Evolutionary conservation across 2,797 vertebrate species (phyloP), one percentile per base, ranked within the genome.

Genomic region (Vespertilio murinus): DNA sequence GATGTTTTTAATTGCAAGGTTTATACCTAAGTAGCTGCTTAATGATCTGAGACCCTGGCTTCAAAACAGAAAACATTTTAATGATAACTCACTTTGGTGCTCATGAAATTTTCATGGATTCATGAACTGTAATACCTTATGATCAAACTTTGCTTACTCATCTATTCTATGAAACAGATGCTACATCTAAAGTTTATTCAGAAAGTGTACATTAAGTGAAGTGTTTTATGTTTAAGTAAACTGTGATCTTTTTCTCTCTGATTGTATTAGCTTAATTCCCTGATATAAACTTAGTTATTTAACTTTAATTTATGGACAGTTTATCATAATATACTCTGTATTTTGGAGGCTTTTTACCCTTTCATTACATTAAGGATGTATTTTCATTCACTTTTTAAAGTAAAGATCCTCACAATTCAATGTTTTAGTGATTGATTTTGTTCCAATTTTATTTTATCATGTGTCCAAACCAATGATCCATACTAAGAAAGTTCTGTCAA

Each of bases 21-120:
- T 94, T 70, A 59, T 45, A 93, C 52, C 18, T 95, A 93, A 93
- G 71, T 95, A 88, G 79, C 40, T 88, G 54, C 40, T 86, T 88
- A 94, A 91, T 61, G 64, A 94, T 86, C 79, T 80, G 64, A 73
- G 65, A 82, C 61, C 9, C 11, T 23, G 22, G 11, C 45, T 91
- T 91, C 69, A 78, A 86, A 88, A 49, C 18, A 78, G 88, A 82
- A 86, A 88, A 42, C 18, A 78, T 88, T 91, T 93, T 52, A 90
- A 20, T 79, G 77, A 87, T 93, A 85, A 88, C 38, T 78, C 67
- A 75, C 56, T 93, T 69, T 83, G 70, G 33, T 30, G 10, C 38
- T 94, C 69, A 91, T 94, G 61, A 93, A 93, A 91, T 80, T 89
- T 93, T 95, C 75, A 86, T 86, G 54, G 52, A 78, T 33, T 85